phyloP scores from a whole-genome alignment of 2,888 invertebrate genomes.

The Standfussiana lucernea region DNA sequence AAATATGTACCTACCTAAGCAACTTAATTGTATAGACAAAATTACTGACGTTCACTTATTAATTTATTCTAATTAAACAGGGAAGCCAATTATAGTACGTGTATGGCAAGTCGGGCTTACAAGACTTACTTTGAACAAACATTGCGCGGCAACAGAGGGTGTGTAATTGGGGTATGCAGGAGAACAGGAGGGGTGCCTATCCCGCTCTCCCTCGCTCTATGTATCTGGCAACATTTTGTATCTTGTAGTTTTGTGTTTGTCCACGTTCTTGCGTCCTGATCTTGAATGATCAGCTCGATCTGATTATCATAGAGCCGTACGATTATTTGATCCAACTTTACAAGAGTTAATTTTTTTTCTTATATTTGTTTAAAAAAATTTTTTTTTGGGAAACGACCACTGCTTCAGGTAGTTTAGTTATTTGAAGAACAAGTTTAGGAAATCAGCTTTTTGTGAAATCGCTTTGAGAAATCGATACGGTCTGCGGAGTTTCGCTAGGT shows the following conservation, averaged over 20 bases:
- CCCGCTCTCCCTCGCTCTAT: slow-evolving; percentile 11
- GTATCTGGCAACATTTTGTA: slow-evolving; percentile 8
- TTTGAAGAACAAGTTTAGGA: background rate
- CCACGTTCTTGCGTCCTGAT: background rate
- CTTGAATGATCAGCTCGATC: background rate
- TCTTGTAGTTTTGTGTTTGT: background rate
- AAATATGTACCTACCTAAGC: too few relatives aligned
- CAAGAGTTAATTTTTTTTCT: background rate
- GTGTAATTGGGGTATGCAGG: slow-evolving; percentile 35
- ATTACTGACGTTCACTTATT: background rate
- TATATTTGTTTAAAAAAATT: background rate
- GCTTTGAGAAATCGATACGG: background rate
- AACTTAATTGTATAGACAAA: background rate
- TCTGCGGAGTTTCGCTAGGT: background rate
- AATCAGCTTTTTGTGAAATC: background rate
- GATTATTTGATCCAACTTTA: background rate
- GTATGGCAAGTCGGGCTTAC: background rate
- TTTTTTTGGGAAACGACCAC: background rate
- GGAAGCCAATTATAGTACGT: slow-evolving; percentile 14
- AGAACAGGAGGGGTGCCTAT: slow-evolving; percentile 25
- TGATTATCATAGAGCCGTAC: background rate
- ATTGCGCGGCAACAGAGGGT: slow-evolving; percentile 43
- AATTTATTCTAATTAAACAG: background rate
- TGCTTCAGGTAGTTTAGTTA: background rate
- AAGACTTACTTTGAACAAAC: slow-evolving; percentile 26